These are phyloP conservation scores for Megastigmus dorsalis DNA, from an alignment of 2,888 invertebrate genomes.

Conservation along the genomic window DNA sequence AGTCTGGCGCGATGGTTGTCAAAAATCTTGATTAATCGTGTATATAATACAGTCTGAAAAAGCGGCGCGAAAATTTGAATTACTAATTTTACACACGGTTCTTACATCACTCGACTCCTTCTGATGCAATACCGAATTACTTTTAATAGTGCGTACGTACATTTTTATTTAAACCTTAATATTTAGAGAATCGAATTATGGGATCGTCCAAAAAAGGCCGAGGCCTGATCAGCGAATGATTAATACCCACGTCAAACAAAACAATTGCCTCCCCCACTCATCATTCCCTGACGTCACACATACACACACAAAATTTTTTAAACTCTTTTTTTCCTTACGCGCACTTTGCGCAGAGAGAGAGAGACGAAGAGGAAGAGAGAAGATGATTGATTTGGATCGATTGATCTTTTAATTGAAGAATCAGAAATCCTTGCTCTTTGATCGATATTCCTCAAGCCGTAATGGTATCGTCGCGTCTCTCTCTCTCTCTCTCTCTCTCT, in stretches of 20 bases:
- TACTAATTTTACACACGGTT: no score
- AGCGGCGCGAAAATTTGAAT: no score
- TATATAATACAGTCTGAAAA: no score
- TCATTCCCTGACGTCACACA: constrained; percentile 49
- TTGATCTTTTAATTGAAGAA: constrained; percentile 51
- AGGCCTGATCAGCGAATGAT: constrained; percentile 28
- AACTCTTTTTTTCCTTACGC: constrained; percentile 49
- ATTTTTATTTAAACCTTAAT: no score
- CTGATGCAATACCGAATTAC: no score
- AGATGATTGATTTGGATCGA: constrained; percentile 58
- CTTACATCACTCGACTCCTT: no score
- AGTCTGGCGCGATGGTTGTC: no score
- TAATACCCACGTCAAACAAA: constrained; percentile 34
- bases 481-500: neutral
- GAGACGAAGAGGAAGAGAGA: no score
- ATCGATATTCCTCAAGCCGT: constrained; percentile 17
- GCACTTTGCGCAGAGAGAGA: constrained; percentile 38
- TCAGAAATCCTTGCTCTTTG: constrained; percentile 25
- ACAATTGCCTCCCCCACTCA: constrained; percentile 51
- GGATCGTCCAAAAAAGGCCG: no score
- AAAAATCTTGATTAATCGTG: no score
- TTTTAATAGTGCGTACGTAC: no score
- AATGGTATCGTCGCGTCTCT: neutral
- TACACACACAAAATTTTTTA: constrained; percentile 35
- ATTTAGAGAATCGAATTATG: no score